Evolutionary conservation across 2,113 vertebrate genomes (phyloP), one percentile per base, ranked within the genome.

Genomic region (Lucifuga dentata): DNA sequence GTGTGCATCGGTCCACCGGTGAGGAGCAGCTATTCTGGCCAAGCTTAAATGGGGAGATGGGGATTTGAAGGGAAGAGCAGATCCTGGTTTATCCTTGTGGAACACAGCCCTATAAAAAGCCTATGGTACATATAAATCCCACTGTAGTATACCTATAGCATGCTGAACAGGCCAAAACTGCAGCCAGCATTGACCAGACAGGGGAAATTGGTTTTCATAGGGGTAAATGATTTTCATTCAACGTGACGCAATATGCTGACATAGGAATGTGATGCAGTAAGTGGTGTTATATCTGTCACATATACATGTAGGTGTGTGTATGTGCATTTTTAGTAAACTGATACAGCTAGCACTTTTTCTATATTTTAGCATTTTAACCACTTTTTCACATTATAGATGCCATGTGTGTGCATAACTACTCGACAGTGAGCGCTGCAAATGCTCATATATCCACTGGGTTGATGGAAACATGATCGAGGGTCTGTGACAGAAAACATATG

Each of bases 1-100:
- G 84, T 87, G 80, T 17, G 75, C 71, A 71, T 73, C 75, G 67
- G 81, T 87, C 83, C 76, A 73, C 68, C 36, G 23, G 79, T 57
- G 84, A 79, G 78, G 38, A 79, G 78, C 75, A 63, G 80, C 72
- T 32, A 76, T 82, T 79, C 76, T 86, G 39, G 46, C 32, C 0
- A 17, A 56, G 65, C 74, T 69, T 78, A 76, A 79, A 38, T 59
- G 49, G 41, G 66, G 49, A 57, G 73, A 85, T 49, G 64, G 48
- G 75, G 70, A 60, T 5, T 60, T 19, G 58, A 78, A 56, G 41
- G 49, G 59, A 53, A 49, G 61, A 81, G 61, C 68, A 50, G 76
- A 78, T 80, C 44, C 77, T 8, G 58, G 60, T 78, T 75, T 81
- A 74, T 81, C 74, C 76, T 65, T 50, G 52, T 68, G 57, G 26